Conservation (phyloP, 2,888 invertebrate species). For the Trichopoda pennipes region DNA sequence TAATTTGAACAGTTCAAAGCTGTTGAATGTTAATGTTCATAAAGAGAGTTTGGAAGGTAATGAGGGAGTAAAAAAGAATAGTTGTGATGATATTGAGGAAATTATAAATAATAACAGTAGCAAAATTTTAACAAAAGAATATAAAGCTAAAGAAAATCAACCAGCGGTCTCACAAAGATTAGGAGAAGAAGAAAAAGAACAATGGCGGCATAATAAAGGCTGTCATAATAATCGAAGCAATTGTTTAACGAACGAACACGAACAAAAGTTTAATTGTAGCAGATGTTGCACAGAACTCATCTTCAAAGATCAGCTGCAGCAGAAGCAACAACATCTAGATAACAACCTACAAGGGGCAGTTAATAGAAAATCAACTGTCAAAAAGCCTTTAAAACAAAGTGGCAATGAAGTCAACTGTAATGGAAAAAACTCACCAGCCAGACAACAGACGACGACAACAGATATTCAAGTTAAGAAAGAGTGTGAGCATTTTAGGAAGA, state of each 20-base stretch:
- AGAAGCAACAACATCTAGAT: slow-evolving; percentile 59
- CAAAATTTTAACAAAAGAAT: slow-evolving; percentile 69
- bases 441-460: slow-evolving; percentile 43
- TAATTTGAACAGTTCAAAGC: slow-evolving; percentile 40
- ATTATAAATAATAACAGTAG: slow-evolving; percentile 71
- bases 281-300: slow-evolving; percentile 65
- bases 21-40: slow-evolving; percentile 52
- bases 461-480: slow-evolving; percentile 32
- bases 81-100: slow-evolving; percentile 59
- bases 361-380: slow-evolving; percentile 53
- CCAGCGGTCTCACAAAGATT: slow-evolving; percentile 21
- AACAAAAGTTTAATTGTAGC: slow-evolving; percentile 64
- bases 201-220: slow-evolving; percentile 70
- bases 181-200: slow-evolving; percentile 37
- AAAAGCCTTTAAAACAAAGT: slow-evolving; percentile 59
- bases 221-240: slow-evolving; percentile 71
- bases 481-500: slow-evolving; percentile 57
- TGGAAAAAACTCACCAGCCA: slow-evolving; percentile 30
- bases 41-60: slow-evolving; percentile 49
- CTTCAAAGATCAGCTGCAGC: slow-evolving; percentile 69
- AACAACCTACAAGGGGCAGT: slow-evolving; percentile 23
- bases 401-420: slow-evolving; percentile 58
- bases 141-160: slow-evolving; percentile 65
- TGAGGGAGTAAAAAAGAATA: slow-evolving; percentile 40
- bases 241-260: slow-evolving; percentile 68